phyloP scores from a whole-genome alignment of 2,888 invertebrate species.

The Petrolisthes cinctipes region DNA sequence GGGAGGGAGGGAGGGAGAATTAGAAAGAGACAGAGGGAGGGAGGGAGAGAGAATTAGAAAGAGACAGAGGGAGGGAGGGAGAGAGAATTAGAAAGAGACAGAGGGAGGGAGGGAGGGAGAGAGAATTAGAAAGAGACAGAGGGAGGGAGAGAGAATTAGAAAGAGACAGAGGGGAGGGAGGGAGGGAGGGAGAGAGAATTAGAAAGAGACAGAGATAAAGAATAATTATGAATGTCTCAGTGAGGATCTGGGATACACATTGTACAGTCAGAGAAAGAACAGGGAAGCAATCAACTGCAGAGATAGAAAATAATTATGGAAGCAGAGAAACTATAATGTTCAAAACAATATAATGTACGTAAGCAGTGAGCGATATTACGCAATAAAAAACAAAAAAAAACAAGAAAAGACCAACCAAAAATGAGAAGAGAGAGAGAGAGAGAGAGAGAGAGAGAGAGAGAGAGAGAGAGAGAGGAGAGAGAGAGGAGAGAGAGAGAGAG shows the following conservation, averaged over 20 bases:
- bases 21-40: too few relatives aligned
- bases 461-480: background rate
- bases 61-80: background rate
- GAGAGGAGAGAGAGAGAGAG: constrained; percentile 1
- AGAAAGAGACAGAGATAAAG: background rate
- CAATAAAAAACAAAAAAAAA: background rate
- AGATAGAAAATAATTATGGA: background rate
- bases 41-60: too few relatives aligned
- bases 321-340: background rate
- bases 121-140: background rate
- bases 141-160: background rate
- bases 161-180: background rate
- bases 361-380: too few relatives aligned
- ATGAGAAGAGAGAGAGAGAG: background rate
- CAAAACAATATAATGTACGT: too few relatives aligned
- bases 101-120: constrained; percentile 4
- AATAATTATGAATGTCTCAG: too few relatives aligned
- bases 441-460: background rate
- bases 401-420: background rate
- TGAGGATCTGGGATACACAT: too few relatives aligned
- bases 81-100: constrained; percentile 28
- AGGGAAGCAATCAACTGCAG: too few relatives aligned
- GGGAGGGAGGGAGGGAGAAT: background rate
- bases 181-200: background rate
- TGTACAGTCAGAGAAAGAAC: too few relatives aligned